A percentile compares a stretch with the other conserved stretches of the same genome.
phyloP scores from a whole-genome alignment of 1,140 invertebrate species.

The Calosoma granatense region DNA sequence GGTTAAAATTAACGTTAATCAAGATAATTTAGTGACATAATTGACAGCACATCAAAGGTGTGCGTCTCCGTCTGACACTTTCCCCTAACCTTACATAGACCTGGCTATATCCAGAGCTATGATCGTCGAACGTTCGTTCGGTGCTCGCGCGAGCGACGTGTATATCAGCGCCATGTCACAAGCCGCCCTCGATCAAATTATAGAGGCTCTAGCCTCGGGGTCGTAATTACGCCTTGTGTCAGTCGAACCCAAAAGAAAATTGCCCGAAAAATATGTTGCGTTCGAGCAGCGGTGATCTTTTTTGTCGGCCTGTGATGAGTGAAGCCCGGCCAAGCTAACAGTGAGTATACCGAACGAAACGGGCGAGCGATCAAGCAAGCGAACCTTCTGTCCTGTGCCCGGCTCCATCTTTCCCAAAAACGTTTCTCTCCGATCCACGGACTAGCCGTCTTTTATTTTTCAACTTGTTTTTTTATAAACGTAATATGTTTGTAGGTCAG shows the following conservation, averaged over 20 bases:
- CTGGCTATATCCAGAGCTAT: neutral
- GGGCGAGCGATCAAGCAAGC: no score
- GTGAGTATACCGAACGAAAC: no score
- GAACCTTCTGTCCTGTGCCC: no score
- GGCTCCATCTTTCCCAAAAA: neutral
- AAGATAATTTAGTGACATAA: slow-evolving; percentile 8
- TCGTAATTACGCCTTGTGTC: slow-evolving; percentile 32
- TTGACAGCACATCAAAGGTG: neutral
- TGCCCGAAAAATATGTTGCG: slow-evolving; percentile 32
- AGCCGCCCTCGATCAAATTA: slow-evolving; percentile 32
- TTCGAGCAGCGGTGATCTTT: slow-evolving; percentile 13
- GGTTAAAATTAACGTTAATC: slow-evolving; percentile 1
- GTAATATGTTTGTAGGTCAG: neutral
- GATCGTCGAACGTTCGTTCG: neutral
- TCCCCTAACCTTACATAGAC: neutral
- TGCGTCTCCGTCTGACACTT: neutral
- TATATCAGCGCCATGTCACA: slow-evolving; percentile 15
- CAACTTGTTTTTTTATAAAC: neutral
- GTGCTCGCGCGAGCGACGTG: neutral
- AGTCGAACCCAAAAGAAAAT: slow-evolving; percentile 27
- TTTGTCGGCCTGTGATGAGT: neutral
- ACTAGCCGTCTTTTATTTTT: neutral
- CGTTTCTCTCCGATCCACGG: neutral
- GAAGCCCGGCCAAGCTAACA: no score
- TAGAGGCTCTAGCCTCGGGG: slow-evolving; percentile 27